These are phyloP conservation scores for Brassicogethes aeneus DNA, from an alignment of 2,888 invertebrate genomes.

Conservation along the genomic window DNA sequence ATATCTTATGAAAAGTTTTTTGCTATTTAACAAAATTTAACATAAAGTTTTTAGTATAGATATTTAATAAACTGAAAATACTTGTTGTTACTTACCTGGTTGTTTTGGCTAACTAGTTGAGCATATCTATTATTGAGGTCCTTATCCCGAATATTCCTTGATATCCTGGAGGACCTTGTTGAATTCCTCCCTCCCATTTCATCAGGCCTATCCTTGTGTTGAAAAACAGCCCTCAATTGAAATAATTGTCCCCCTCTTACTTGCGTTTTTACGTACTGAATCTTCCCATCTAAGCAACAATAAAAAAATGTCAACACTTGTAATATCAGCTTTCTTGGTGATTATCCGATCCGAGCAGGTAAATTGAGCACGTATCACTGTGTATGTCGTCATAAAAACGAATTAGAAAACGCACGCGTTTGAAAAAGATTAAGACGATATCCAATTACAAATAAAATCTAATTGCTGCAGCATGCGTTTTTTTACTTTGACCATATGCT, in stretches of 20 bases:
- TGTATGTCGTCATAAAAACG: no score
- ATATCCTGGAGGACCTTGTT: constrained; percentile 27
- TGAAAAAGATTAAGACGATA: no score
- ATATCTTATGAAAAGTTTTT: no score
- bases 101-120: constrained; percentile 63
- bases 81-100: constrained; percentile 44
- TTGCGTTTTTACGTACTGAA: constrained; percentile 60
- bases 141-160: constrained; percentile 39
- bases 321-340: constrained; percentile 1
- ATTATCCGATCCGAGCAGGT: no score
- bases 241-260: constrained; percentile 64
- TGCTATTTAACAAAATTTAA: background rate
- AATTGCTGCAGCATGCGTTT: no score
- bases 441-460: no score
- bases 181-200: constrained; percentile 26
- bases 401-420: no score
- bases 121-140: constrained; percentile 51
- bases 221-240: constrained; percentile 64
- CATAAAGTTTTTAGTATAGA: background rate
- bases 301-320: constrained; percentile 4
- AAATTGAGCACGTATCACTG: no score
- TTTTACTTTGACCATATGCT: no score
- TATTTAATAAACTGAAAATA: constrained; percentile 3
- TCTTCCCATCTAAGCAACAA: constrained; percentile 24
- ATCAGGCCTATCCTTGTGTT: constrained; percentile 50